Base-by-base conservation (phyloP, 92 coral and sea anemone genomes). In the Parazoanthus darwini region DNA sequence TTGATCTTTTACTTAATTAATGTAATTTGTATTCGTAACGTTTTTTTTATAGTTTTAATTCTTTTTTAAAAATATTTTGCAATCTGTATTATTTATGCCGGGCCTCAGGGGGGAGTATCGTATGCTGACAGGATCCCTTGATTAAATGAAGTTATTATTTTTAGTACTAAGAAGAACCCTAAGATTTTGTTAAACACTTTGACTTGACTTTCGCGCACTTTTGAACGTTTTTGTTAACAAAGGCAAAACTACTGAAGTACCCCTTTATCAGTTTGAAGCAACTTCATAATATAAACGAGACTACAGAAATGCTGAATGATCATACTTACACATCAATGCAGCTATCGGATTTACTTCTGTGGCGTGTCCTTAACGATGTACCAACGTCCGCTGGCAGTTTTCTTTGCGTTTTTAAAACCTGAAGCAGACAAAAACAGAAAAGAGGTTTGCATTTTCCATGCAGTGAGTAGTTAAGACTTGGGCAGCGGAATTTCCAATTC, bases 261-360 rank as follows among this genome's bases (percentile, higher is more conserved):
- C 58, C 16, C 58, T 51, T 51, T 51, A 8, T 8, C 58, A 51
- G 16, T 8, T 51, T 51, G 15, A 11, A 10, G 2, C 58, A 51
- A 51, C 14, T 54, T 54, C 59, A 54, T 54, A 54, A 54, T 54
- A 13, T 2, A 54, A 54, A 54, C 33, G 71, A 51, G 33, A 25
- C 7, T 48, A n/a, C 36, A 23, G 18, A 11, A 4, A 44, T 43
- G 29, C 18, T 81, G 33, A 42, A 37, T 80, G 11, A 5, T 33
- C 38, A 51, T 29, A 80, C 90, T 79, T 87, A 87, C 90, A 25
- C 46, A 63, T 77, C 89, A 29, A 91, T 70, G 73, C 79, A 66
- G n/a, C 87, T 81, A n/a, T 88, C 91, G 29, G 91, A 79, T 58
- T 79, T 88, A 43, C 93, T 88, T 83, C 93, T 91, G 54, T 88